Evolutionary conservation across 1,140 invertebrate species (phyloP), one percentile per base, ranked within the genome.

Genomic region (Dendrolimus kikuchii): DNA sequence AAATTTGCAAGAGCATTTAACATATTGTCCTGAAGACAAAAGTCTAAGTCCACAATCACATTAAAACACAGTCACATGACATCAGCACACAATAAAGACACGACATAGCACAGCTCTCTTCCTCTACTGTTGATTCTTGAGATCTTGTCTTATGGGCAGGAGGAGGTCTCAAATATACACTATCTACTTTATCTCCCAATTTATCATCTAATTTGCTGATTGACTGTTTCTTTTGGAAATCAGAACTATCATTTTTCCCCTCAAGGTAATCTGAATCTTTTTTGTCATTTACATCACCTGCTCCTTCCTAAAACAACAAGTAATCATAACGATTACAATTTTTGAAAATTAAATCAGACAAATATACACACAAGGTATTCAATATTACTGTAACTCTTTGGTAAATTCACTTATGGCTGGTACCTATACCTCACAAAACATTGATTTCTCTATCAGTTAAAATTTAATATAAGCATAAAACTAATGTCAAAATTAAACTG

Each of bases 51-150:
- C 23, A 23, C 23, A 3, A 23, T 77, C 72, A 86, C 76, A 83
- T 77, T 44, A 87, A 60, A 7, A 79, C 75, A 75, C 85, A 87
- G 53, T 85, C 77, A 62, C 85, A 87, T 48, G 83, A 87, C 53
- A 81, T 71, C n/a, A 85, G 57, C 2, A 77, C 78, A 53, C 81
- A 87, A 62, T 83, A 87, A 2, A 87, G 68, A 49, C 85, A 87
- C 60, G 83, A 83, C 10, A 87, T 77, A 45, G 73, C 71, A 56
- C 85, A 88, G 36, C 71, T 68, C 49, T 88, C 83, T 37, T 86
- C 82, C 50, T 87, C 81, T 5, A 56, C 51, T 0, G 68, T 69
- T 0, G 81, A 73, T 1, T 68, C 50, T 37, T 58, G 60, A 0
- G 77, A 77, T n/a, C 64, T 51, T 4, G 59, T 51, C 51, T 80